Conservation (phyloP, 2,797 vertebrate genomes). For the Bradypodion pumilum region DNA sequence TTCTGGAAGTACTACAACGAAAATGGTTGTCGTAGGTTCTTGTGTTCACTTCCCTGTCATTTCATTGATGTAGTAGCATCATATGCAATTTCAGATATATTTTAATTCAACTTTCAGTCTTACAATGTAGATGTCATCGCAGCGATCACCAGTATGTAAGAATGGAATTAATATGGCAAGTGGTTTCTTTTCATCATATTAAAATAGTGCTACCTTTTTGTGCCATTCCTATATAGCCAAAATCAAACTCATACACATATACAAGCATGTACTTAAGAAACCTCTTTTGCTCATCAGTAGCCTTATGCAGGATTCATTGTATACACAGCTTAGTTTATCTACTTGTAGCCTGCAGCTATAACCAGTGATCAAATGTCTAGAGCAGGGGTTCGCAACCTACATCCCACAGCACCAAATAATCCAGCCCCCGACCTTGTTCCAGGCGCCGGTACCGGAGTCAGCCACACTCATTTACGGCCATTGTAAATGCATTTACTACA, state of each 20-base stretch:
- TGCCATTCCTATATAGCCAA: conserved; percentile 61
- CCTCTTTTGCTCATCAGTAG: neutral
- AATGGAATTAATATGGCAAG: conserved; percentile 42
- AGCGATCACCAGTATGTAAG: conserved; percentile 31
- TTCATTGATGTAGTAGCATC: neutral
- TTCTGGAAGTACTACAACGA: conserved; percentile 13
- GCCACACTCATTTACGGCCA: too few relatives aligned
- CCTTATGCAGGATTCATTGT: neutral
- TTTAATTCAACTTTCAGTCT: conserved; percentile 25
- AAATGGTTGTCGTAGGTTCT: conserved; percentile 56
- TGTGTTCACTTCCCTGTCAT: conserved; percentile 39
- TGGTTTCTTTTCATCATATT: conserved; percentile 66
- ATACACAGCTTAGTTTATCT: neutral
- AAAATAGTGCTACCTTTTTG: conserved; percentile 63
- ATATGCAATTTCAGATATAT: neutral
- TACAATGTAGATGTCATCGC: conserved; percentile 26
- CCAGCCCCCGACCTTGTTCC: too few relatives aligned
- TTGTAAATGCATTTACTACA: too few relatives aligned
- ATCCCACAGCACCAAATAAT: too few relatives aligned
- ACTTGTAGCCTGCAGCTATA: conserved; percentile 12
- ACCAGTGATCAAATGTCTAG: neutral
- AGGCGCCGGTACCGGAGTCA: too few relatives aligned
- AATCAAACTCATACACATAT: neutral
- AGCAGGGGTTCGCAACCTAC: too few relatives aligned
- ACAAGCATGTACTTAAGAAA: neutral